Evolutionary conservation across 1,140 invertebrate species (phyloP), one percentile per base, ranked within the genome.

Genomic region (Luehdorfia chinensis): DNA sequence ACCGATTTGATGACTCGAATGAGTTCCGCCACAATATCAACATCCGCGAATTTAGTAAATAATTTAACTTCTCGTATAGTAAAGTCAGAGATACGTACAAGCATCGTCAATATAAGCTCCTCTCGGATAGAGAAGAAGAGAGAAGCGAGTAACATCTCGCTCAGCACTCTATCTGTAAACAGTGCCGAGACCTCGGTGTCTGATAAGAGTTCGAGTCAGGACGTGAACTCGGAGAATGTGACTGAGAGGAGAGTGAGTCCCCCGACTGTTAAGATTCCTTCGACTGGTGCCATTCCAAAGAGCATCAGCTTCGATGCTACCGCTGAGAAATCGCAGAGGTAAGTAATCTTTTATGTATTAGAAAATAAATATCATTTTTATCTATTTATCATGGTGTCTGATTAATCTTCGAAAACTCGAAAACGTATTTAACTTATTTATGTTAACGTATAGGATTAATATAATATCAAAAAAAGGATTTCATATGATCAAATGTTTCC

Each of bases 221-320:
- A 87, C 19, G 79, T 87, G 7, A 87, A 86, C 57, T 86, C 80
- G 4, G 87, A 88, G 43, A 85, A 77, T 30, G 75, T 87, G 39
- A 87, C 87, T 2, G 87, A 88, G 66, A 34, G 83, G 6, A 32
- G 84, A 0, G 71, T 87, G 5, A 81, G 80, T 19, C 84, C 87
- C 5, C 84, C 87, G 30, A 71, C 80, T 0, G 57, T 74, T 4
- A 93, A 92, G 70, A 87, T 88, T 0, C 86, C 88, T 7, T 93
- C 93, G 0, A 95, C 93, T 0, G 95, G 94, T 3, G 93, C 94
- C 0, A 96, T 96, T 70, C 94, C 95, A 4, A 97, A 97, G 83
- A 96, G 95, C 61, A 96, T 97, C 55, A 96, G 94, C 67, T 97
- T 96, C 68, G 95, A 97, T 87, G 94, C 95, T 76, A 95, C 94